Evolutionary conservation across 1,140 invertebrate genomes (phyloP), one percentile per base, ranked within the genome.

Genomic region (Potamilus streckersoni): DNA sequence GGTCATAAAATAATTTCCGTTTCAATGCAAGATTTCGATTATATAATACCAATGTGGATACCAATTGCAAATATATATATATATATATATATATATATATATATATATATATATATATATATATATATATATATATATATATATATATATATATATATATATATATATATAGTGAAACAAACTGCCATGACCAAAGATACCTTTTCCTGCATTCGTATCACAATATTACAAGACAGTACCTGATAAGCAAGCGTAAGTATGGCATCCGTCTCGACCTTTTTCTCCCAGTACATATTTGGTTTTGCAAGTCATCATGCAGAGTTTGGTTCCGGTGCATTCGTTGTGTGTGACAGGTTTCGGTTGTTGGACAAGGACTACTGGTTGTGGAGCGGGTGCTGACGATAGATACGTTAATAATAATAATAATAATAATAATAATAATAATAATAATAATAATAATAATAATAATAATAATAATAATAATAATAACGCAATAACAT

Each of bases 231-330:
- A 49, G 38, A 49, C 6, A 62, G 19, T 69, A 82, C 81, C 76
- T 79, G 81, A 76, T 56, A 80, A 31, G 68, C 81, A 82, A 8
- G 81, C 70, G 55, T 79, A 82, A 0, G 74, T 74, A 17, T 82
- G 76, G 23, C 81, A 82, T 3, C 81, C 81, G 60, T 82, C 81
- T 13, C 49, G 49, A 15, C 81, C 81, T n/a, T 76, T 78, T 11
- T 72, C 68, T 16, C 81, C 81, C 11, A 82, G 66, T 0, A 79
- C 61, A 56, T 82, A 80, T 62, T 49, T 68, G 0, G 75, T 74
- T 27, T 79, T 72, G 38, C 81, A 82, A 13, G 81, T 80, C 71
- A 79, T 74, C 81, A 80, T 82, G 58, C 81, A 82, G 0, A 82
- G 69, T 49, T 82, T 79, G n/a, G 81, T 82, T 16, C 78, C 81